phyloP scores from a whole-genome alignment of 2,113 vertebrate species.

The Phoenicopterus ruber region DNA sequence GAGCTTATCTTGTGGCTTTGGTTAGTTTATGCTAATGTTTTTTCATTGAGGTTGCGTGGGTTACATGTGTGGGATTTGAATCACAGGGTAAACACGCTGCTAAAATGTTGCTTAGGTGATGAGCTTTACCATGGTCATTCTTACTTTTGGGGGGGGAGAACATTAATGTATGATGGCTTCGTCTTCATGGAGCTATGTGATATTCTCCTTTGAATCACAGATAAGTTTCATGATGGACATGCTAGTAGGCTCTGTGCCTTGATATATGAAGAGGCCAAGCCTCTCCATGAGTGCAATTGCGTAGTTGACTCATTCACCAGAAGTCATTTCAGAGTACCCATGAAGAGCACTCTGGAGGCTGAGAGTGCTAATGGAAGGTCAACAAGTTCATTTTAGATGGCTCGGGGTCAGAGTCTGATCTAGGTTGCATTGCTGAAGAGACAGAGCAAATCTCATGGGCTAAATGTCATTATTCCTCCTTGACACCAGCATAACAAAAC shows the following conservation, averaged over 20 bases:
- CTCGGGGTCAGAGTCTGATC: background rate
- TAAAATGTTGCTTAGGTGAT: background rate
- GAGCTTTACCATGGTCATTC: background rate
- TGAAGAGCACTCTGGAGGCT: conserved; percentile 3
- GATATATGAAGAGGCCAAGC: background rate
- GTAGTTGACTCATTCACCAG: background rate
- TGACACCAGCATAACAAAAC: background rate
- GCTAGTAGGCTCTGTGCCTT: background rate
- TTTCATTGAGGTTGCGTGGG: background rate
- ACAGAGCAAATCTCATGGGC: background rate
- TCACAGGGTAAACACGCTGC: rapidly evolving
- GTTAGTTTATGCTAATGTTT: background rate
- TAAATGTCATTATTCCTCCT: conserved; percentile 1
- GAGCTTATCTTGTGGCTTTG: background rate
- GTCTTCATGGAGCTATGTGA: rapidly evolving
- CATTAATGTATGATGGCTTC: background rate
- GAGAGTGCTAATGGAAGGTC: conserved; percentile 38
- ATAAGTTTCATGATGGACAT: background rate
- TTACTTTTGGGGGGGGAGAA: background rate
- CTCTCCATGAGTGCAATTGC: background rate
- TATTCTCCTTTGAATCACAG: background rate
- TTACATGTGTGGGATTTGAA: background rate
- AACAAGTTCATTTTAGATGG: conserved; percentile 7
- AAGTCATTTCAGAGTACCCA: background rate
- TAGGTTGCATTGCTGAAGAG: background rate